Conservation (phyloP, 1,140 invertebrate species). For the Homalodisca vitripennis region DNA sequence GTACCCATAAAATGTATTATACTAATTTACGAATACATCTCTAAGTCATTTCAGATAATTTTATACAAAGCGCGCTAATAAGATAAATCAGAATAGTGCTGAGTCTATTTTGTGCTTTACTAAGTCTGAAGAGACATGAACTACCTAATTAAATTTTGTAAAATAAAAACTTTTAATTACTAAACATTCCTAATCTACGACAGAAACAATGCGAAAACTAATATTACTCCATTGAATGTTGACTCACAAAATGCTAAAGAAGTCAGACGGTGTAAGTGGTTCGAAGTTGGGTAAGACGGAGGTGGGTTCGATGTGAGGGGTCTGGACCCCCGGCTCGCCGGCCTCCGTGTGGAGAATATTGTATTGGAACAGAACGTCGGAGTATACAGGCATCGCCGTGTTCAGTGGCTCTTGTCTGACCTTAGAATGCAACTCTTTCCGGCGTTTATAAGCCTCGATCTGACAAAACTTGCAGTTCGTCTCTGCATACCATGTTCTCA, state of each 20-base stretch:
- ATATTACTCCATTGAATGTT: too few relatives aligned
- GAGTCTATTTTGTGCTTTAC: too few relatives aligned
- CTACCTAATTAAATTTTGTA: too few relatives aligned
- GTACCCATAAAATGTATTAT: too few relatives aligned
- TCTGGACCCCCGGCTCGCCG: not conserved
- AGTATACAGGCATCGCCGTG: conserved; percentile 3
- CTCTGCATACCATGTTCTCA: conserved; percentile 25
- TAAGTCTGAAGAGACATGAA: too few relatives aligned
- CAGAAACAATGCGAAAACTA: too few relatives aligned
- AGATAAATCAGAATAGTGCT: too few relatives aligned
- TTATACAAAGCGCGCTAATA: too few relatives aligned
- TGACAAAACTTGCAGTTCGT: conserved; percentile 19
- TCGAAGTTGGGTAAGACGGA: not conserved
- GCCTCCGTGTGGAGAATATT: conserved; percentile 14
- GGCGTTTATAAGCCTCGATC: conserved; percentile 12
- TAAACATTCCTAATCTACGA: too few relatives aligned
- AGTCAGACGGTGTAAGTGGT: not conserved
- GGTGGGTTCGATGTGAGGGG: not conserved
- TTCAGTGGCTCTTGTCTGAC: conserved; percentile 1
- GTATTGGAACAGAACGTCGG: conserved; percentile 20
- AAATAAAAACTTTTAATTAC: too few relatives aligned
- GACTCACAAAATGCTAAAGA: conserved; percentile 28
- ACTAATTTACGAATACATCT: too few relatives aligned
- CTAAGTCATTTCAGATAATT: too few relatives aligned
- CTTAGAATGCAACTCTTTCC: conserved; percentile 4